A percentile compares a stretch with the other conserved stretches of the same genome.
Conservation (phyloP, 2,888 invertebrate genomes). For the Kryphioiulus occultus region DNA sequence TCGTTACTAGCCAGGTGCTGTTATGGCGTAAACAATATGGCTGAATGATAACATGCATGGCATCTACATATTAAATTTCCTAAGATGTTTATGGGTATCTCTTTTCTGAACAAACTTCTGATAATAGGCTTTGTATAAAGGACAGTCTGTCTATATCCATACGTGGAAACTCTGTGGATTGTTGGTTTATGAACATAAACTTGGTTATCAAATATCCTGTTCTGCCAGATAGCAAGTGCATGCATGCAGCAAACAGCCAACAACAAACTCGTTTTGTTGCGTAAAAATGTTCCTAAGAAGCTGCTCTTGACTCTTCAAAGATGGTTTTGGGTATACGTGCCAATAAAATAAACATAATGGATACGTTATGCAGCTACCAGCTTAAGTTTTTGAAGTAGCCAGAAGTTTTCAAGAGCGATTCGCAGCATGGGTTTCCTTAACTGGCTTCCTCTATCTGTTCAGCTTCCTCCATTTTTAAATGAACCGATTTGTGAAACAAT, state of each 20-base stretch:
- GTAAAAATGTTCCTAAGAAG: neutral
- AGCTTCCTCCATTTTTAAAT: neutral
- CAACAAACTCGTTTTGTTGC: neutral
- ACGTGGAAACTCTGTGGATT: neutral
- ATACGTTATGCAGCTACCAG: neutral
- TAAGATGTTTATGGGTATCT: neutral
- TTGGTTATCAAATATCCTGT: neutral
- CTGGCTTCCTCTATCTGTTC: neutral
- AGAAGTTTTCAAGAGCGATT: neutral
- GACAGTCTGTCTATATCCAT: neutral
- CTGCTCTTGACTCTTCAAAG: neutral
- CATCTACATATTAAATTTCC: neutral
- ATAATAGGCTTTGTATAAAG: neutral
- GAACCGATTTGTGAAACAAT: neutral
- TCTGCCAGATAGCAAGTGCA: neutral
- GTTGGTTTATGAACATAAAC: conserved; percentile 14
- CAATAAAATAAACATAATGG: neutral
- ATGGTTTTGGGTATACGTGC: neutral
- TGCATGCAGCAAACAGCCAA: too few relatives aligned
- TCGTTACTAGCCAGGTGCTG: too few relatives aligned
- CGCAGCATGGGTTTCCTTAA: neutral
- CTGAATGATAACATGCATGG: too few relatives aligned
- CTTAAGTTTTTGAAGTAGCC: neutral
- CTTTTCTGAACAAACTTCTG: neutral
- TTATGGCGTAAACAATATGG: neutral